Evolutionary conservation across 2,888 invertebrate genomes (phyloP).

Genomic region (Pristionchus maxplancki): DNA sequence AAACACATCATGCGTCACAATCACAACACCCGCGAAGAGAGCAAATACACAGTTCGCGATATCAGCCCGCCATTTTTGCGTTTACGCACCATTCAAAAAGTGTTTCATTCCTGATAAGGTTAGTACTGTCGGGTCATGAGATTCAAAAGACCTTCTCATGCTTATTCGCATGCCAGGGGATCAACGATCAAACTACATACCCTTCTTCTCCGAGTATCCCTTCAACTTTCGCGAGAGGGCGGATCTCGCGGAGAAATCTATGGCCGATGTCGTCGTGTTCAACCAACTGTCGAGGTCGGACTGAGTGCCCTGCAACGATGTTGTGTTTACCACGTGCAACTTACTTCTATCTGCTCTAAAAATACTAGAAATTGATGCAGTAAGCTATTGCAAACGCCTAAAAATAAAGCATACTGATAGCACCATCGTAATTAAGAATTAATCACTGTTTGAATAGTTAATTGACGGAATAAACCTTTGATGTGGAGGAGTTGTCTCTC

Average conservation of each 20-base stretch:
- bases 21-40: slow-evolving; percentile 12
- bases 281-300: slow-evolving; percentile 24
- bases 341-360: neutral
- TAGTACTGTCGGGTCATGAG: neutral
- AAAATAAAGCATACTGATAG: too few species aligned
- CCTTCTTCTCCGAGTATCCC: slow-evolving; percentile 46
- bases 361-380: neutral
- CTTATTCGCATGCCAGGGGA: neutral
- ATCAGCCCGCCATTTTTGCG: neutral
- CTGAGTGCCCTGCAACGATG: neutral
- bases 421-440: too few species aligned
- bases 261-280: neutral
- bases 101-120: neutral
- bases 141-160: neutral
- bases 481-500: neutral
- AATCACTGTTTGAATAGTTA: too few species aligned
- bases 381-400: too few species aligned
- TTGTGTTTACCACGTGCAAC: neutral
- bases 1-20: neutral
- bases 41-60: neutral
- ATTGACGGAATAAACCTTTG: neutral
- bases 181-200: neutral
- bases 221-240: slow-evolving; percentile 37
- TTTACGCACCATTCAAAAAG: neutral
- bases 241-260: slow-evolving; percentile 40